Evolutionary conservation across 2,113 vertebrate genomes (phyloP).

Genomic region (Vidua macroura): DNA sequence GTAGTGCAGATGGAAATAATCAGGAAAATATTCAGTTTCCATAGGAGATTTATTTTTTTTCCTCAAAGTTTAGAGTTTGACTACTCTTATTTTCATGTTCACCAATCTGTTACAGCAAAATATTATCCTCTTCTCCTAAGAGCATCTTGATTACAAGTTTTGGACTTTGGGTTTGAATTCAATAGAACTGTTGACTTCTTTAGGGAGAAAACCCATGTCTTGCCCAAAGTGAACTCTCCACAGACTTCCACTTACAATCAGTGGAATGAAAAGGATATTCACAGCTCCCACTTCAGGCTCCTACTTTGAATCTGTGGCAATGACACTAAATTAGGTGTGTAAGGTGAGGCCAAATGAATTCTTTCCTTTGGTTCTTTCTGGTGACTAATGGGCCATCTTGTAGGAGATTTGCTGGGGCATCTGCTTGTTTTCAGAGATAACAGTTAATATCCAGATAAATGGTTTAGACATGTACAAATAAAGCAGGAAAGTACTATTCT

Average conservation of each 20-base stretch:
- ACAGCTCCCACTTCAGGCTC: background rate
- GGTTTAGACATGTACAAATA: background rate
- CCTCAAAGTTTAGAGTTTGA: background rate
- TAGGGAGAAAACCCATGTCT: background rate
- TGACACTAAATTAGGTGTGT: background rate
- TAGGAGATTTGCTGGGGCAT: background rate
- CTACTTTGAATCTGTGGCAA: background rate
- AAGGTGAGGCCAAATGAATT: background rate
- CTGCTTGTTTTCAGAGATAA: background rate
- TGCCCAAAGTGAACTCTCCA: background rate
- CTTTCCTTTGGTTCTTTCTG: background rate
- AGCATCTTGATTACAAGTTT: slow-evolving; percentile 9
- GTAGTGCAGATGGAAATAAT: slow-evolving; percentile 64
- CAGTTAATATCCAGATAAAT: background rate
- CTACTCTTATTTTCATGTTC: slow-evolving; percentile 20
- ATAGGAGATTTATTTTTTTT: background rate
- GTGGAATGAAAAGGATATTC: background rate
- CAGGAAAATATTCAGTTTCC: slow-evolving; percentile 41
- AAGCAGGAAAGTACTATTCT: background rate
- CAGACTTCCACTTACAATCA: background rate
- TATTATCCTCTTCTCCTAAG: slow-evolving; percentile 12
- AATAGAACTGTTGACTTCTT: background rate
- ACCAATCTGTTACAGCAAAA: background rate
- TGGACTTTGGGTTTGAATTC: background rate
- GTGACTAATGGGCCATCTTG: background rate